Evolutionary conservation across 2,888 invertebrate genomes (phyloP), one percentile per base, ranked within the genome.

Genomic region (Sarcophaga carnaria): DNA sequence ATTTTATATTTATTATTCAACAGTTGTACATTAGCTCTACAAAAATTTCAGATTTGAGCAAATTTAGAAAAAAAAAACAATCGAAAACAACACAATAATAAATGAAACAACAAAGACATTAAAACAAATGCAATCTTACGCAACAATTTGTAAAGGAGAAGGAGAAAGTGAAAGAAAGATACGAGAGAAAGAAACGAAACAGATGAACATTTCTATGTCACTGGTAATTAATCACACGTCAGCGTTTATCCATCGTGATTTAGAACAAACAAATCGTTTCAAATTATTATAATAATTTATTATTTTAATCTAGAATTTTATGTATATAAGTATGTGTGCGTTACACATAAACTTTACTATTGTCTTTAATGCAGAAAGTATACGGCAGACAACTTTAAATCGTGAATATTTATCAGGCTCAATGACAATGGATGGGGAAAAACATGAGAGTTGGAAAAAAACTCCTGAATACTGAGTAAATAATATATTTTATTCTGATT

Each of bases 251-350:
- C 86, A 88, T 74, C 88, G 86, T 88, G 88, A 87, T 88, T 88
- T 88, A 86, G 88, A 89, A 88, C 87, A 89, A 91, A 92, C 91
- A 92, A 92, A 92, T 92, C 91, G 92, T 89, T 91, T 90, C 92
- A 90, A 92, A 92, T 92, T 92, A 92, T 92, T 90, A 91, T 90
- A 92, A 91, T 91, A 91, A 92, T 92, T 92, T 92, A 91, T 92
- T 90, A 92, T 89, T 89, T 88, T 89, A 87, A 88, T 88, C 88
- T 88, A 25, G 64, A 83, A 75, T 76, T 83, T 64, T 49, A 60
- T 84, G 67, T 66, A 64, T 75, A 59, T 59, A 17, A 17, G 3
- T 17, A 2, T 54, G 64, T 10, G 37, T 37, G 37, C 10, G 37
- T 37, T 37, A 37, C 37, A 37, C 25, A 60, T 20, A 59, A 60